Evolutionary conservation across 2,113 vertebrate genomes (phyloP), one percentile per base, ranked within the genome.

Genomic region (Ameiurus melas): DNA sequence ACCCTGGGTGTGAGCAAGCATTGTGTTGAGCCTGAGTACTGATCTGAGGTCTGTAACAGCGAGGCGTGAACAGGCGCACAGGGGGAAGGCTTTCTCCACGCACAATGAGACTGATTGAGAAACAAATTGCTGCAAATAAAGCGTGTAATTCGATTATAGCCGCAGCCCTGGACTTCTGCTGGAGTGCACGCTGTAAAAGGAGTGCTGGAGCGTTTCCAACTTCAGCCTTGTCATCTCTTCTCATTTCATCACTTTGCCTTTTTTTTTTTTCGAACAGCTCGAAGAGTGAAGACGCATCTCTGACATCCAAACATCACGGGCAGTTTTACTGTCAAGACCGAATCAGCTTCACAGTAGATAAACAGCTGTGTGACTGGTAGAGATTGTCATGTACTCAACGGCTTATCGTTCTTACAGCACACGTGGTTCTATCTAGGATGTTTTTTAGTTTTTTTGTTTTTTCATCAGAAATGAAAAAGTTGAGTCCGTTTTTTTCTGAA

Each of bases 111-210:
- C 96, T 97, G 97, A 98, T 97, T 97, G 97, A 96, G 96, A 98
- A 98, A 97, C 97, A 98, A 99, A 99, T 97, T 97, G 96, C 93
- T 90, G 95, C 96, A 98, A 99, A 98, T 98, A 98, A 98, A 97
- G 97, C 97, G 97, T 97, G 96, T 98, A 98, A 99, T 99, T 97
- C 96, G 97, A 99, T 99, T 98, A 99, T 95, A 96, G 95, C 90
- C 95, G 94, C 95, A 90, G 95, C 95, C 91, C 90, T 64, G 94
- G 81, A 89, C 92, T 93, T 94, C 91, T 88, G 93, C 92, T 92
- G 92, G 93, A 94, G 93, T 81, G 91, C 93, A 92, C 93, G 91
- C 90, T 82, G 83, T 30, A 30, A 89, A 85, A 73, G 90, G 91
- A 91, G 85, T 91, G 85, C 92, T 77, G 86, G 93, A 93, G 27